These are phyloP conservation scores for Lochmaea crataegi DNA, from an alignment of 2,888 invertebrate species.

Conservation along the genomic window DNA sequence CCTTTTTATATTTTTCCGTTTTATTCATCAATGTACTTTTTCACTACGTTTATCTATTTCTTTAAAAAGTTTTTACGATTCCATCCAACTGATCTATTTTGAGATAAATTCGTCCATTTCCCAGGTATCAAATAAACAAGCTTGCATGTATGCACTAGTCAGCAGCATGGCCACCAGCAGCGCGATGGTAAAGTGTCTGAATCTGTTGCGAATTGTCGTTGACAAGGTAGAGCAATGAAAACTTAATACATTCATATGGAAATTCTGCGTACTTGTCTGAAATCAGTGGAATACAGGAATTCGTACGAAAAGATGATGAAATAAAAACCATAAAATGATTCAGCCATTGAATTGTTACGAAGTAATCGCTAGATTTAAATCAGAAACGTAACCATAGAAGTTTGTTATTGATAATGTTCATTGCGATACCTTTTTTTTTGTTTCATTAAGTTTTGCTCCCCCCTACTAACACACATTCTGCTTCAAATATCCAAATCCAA, in stretches of 20 bases:
- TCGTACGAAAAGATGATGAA: too few relatives aligned
- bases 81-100: slow-evolving; percentile 5
- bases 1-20: not conserved
- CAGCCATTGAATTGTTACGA: too few relatives aligned
- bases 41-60: not conserved
- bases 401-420: too few relatives aligned
- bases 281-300: too few relatives aligned
- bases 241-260: not conserved
- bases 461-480: too few relatives aligned
- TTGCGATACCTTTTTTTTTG: too few relatives aligned
- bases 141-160: slow-evolving; percentile 17
- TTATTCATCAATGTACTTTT: not conserved
- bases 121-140: slow-evolving; percentile 17
- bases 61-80: not conserved
- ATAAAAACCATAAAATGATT: too few relatives aligned
- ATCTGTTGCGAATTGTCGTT: not conserved
- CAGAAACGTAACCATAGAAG: too few relatives aligned
- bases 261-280: too few relatives aligned
- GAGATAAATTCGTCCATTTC: slow-evolving; percentile 17
- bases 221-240: not conserved
- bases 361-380: too few relatives aligned
- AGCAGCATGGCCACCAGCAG: not conserved
- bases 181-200: not conserved
- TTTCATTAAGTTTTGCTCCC: too few relatives aligned
- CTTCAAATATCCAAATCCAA: too few relatives aligned